Conservation (phyloP, 2,797 vertebrate genomes). For the Vespertilio murinus region DNA sequence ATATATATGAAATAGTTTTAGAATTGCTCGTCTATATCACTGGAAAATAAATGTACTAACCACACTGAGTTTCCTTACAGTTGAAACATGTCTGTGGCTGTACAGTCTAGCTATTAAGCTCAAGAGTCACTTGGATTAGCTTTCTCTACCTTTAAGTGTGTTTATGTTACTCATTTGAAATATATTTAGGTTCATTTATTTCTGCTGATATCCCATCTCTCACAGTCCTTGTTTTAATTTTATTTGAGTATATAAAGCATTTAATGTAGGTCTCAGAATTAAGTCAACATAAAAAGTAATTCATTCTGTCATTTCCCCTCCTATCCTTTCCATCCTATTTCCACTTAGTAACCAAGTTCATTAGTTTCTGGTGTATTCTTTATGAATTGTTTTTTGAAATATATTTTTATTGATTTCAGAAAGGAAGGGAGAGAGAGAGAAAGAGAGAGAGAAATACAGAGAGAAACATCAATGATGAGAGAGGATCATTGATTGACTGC, state of each 20-base stretch:
- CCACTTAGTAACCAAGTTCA: background rate
- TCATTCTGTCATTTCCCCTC: background rate
- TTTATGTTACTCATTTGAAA: slow-evolving; percentile 8
- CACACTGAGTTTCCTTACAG: background rate
- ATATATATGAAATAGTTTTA: background rate
- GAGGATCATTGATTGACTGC: too few species aligned
- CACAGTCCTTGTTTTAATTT: background rate
- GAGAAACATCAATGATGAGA: too few species aligned
- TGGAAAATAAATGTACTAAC: background rate
- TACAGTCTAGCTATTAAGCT: background rate
- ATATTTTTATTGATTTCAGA: too few species aligned
- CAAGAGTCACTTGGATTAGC: background rate
- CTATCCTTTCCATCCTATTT: background rate
- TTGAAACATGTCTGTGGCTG: background rate
- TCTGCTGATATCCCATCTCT: background rate
- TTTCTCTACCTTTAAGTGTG: background rate
- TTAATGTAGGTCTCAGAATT: background rate
- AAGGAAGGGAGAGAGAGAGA: too few species aligned
- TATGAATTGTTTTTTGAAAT: background rate
- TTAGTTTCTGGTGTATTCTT: background rate
- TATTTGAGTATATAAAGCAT: background rate
- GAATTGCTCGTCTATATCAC: background rate
- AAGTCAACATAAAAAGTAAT: background rate
- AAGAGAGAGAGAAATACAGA: too few species aligned
- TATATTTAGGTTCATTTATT: background rate